Evolutionary conservation across 2,888 invertebrate species (phyloP), one percentile per base, ranked within the genome.

Genomic region (Saturnia pavonia): DNA sequence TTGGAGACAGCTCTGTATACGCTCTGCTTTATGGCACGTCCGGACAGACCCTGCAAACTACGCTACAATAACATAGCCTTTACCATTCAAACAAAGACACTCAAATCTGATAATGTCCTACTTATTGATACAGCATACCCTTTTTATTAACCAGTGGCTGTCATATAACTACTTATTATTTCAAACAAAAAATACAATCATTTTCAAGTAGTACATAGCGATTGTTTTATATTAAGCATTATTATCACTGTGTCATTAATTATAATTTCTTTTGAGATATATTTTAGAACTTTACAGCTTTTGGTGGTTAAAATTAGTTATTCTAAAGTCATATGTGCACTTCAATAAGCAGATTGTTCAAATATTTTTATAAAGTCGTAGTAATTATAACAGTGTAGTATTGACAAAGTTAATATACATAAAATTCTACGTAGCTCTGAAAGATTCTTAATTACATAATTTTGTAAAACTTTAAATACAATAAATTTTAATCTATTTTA

Each of bases 1-100:
- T 92, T 98, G 76, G 99, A 99, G 88, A 95, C 97, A 86, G 97
- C 98, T 0, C 87, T 99, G 9, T 99, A 98, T 91, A 97, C 98
- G 0, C 95, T 98, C 6, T 99, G 99, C 88, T 98, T 97, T 91
- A 94, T 97, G 84, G 91, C 97, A 8, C 95, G 97, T 72, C 96
- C 97, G 0, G 96, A 97, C 85, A 90, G 95, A 73, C 94, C 95
- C 0, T 98, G 98, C 85, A 96, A 96, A 0, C 94, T 98, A 54
- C 89, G 87, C 7, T 87, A 82, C 81, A 92, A 92, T 76, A 91
- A 91, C 75, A 74, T 92, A 1, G 86, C 83, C 25, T 94, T 94
- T 85, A 89, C 89, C 70, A 92, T 94, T 54, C 89, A 91, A 69
- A 92, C 92, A 48, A 94, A 94, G 74, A 91, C 91, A 0, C 66